Evolutionary conservation across 2,113 vertebrate genomes (phyloP).

Genomic region (Stomatorhinus ivindoensis): DNA sequence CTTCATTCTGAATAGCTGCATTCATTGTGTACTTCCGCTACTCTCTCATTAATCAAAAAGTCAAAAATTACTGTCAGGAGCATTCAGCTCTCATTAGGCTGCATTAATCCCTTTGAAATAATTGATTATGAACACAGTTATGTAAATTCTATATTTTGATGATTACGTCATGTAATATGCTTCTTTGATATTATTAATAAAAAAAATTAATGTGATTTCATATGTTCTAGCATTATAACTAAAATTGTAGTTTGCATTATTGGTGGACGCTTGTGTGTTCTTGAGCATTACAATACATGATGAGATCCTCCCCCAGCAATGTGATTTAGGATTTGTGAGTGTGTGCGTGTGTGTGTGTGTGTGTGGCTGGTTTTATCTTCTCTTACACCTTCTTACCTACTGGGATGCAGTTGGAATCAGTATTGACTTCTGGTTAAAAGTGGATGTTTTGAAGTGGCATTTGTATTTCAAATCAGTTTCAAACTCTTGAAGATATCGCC

Average conservation of each 20-base stretch:
- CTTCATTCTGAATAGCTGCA: background rate
- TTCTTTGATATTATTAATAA: background rate
- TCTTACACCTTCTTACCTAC: background rate
- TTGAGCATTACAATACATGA: background rate
- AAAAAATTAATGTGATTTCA: background rate
- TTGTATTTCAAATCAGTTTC: constrained; percentile 1
- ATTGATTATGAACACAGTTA: background rate
- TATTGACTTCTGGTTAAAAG: background rate
- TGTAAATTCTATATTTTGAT: background rate
- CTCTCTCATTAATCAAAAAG: background rate
- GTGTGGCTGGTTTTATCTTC: background rate
- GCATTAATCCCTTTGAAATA: background rate
- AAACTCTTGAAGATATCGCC: background rate
- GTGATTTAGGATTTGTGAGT: background rate
- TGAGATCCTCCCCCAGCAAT: background rate
- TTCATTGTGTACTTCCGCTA: background rate
- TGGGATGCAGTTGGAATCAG: background rate
- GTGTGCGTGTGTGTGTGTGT: background rate
- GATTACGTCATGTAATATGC: background rate
- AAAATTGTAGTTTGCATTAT: background rate
- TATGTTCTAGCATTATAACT: background rate
- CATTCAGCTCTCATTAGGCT: background rate
- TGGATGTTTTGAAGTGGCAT: background rate
- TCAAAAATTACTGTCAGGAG: background rate
- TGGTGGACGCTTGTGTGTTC: background rate